Evolutionary conservation across 2,113 vertebrate genomes (phyloP).

Genomic region (Corvus cornix): DNA sequence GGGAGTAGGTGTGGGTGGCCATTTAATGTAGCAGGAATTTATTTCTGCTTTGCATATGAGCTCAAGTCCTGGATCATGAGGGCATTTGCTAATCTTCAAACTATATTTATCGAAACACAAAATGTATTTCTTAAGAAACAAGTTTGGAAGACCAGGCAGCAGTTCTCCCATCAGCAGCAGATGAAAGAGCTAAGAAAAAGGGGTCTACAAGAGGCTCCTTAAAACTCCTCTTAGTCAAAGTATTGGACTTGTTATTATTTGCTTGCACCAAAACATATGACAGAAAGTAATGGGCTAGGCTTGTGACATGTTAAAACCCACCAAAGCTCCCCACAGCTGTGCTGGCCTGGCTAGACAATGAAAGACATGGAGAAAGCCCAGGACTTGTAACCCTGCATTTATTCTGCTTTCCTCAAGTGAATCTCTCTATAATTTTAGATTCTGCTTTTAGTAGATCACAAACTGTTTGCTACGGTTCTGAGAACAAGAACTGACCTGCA

Average conservation of each 20-base stretch:
- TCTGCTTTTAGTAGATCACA: not conserved
- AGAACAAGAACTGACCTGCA: not conserved
- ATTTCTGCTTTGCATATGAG: not conserved
- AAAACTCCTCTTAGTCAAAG: not conserved
- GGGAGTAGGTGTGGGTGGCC: not conserved
- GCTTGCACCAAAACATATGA: not conserved
- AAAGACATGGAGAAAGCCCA: not conserved
- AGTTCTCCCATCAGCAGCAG: not conserved
- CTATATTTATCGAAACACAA: not conserved
- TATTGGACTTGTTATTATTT: not conserved
- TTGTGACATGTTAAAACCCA: not conserved
- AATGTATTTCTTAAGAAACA: not conserved
- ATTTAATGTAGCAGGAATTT: not conserved
- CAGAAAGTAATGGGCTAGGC: not conserved
- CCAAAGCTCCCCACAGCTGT: not conserved
- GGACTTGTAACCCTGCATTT: not conserved
- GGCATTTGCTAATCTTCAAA: not conserved
- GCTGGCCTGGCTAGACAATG: not conserved
- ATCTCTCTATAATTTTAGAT: slow-evolving; percentile 1
- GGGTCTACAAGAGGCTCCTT: not conserved
- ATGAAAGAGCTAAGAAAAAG: not conserved
- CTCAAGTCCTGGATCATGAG: not conserved
- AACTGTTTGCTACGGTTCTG: not conserved
- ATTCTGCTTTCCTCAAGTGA: not conserved
- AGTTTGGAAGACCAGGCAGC: not conserved